phyloP scores from a whole-genome alignment of 2,113 vertebrate genomes.

The Aptenodytes patagonicus region DNA sequence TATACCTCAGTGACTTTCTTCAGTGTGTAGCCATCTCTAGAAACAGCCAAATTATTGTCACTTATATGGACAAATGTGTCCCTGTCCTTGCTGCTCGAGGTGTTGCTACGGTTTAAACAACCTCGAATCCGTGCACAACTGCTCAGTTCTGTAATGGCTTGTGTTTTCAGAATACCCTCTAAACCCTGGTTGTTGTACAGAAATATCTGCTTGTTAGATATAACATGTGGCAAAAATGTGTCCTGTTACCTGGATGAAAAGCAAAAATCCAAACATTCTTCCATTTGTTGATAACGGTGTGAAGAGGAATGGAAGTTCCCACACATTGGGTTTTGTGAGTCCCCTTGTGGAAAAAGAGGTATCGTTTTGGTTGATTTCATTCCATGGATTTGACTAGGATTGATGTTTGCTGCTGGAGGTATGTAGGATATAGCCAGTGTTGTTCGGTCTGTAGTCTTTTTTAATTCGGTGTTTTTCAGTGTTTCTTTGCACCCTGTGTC shows the following conservation, averaged over 20 bases:
- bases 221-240: background rate
- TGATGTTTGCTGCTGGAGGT: conserved; percentile 69
- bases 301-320: conserved; percentile 58
- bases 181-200: background rate
- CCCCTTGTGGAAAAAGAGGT: conserved; percentile 1
- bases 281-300: background rate
- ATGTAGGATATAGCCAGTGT: conserved; percentile 66
- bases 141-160: background rate
- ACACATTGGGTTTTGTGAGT: background rate
- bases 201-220: background rate
- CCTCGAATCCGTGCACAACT: background rate
- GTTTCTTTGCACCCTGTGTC: conserved; percentile 2
- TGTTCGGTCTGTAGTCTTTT: conserved; percentile 62
- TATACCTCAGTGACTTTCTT: background rate
- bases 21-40: background rate
- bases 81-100: background rate
- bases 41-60: background rate
- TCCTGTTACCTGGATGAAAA: conserved; percentile 32
- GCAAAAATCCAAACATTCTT: background rate
- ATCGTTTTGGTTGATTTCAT: conserved; percentile 53
- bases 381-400: conserved; percentile 67
- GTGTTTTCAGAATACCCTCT: background rate
- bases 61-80: background rate
- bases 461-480: conserved; percentile 24
- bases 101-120: background rate